Evolutionary conservation across 2,888 invertebrate genomes (phyloP).

Genomic region (Ophion ventricosus): DNA sequence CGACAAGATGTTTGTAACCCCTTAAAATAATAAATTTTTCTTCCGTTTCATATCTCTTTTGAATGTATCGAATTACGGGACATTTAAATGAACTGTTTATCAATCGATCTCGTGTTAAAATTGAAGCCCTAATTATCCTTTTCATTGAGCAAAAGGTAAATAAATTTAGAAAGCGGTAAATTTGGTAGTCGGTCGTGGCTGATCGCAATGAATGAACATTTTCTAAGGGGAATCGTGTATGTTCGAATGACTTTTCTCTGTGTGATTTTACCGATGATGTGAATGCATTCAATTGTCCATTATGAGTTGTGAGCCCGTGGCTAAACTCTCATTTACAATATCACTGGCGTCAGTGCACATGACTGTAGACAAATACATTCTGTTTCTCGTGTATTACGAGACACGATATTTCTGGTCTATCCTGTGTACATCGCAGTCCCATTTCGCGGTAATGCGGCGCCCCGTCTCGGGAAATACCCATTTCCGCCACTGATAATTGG

Average conservation of each 20-base stretch:
- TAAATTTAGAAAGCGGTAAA: background rate
- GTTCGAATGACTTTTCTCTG: background rate
- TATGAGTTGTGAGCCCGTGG: constrained; percentile 26
- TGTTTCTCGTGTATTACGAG: constrained; percentile 25
- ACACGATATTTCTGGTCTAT: constrained; percentile 40
- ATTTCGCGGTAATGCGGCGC: constrained; percentile 57
- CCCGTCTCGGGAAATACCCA: constrained; percentile 59
- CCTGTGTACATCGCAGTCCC: constrained; percentile 48
- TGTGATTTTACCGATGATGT: background rate
- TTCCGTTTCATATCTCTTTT: too few relatives aligned
- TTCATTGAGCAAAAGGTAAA: too few relatives aligned
- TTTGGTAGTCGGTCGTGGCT: background rate
- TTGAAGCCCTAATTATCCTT: too few relatives aligned
- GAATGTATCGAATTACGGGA: too few relatives aligned
- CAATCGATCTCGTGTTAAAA: too few relatives aligned
- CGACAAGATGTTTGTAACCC: too few relatives aligned
- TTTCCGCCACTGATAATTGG: constrained; percentile 62
- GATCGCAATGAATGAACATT: background rate
- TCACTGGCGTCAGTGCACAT: constrained; percentile 9
- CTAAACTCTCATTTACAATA: constrained; percentile 17
- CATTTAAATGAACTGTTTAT: too few relatives aligned
- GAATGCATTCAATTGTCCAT: constrained; percentile 21
- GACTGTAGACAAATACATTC: constrained; percentile 44
- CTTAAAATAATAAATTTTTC: too few relatives aligned
- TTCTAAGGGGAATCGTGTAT: background rate